Conservation (phyloP, 2,113 vertebrate genomes). For the Pithys albifrons region DNA sequence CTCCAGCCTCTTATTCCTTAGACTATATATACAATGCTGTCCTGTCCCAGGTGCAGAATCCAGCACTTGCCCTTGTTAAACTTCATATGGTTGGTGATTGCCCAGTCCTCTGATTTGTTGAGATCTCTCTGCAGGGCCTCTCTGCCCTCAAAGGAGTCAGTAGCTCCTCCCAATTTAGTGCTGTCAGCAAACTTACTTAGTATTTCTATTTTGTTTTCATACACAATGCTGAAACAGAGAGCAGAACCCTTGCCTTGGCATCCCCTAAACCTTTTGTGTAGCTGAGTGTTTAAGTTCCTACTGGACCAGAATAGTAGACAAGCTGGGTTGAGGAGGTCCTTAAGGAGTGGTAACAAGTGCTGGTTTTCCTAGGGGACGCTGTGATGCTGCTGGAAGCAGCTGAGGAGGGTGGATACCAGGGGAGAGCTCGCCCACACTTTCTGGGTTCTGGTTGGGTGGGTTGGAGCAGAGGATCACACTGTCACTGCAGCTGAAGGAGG, state of each 20-base stretch:
- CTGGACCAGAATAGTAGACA: background rate
- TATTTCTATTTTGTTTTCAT: background rate
- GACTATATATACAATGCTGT: background rate
- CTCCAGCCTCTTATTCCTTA: background rate
- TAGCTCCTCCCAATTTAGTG: background rate
- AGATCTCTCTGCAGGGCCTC: background rate
- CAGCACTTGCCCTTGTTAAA: accelerated
- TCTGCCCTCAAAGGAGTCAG: background rate
- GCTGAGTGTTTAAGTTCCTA: background rate
- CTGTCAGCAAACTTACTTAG: background rate
- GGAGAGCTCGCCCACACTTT: background rate
- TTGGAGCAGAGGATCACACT: background rate
- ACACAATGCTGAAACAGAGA: background rate
- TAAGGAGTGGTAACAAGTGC: background rate
- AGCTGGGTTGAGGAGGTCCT: background rate
- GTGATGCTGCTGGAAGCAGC: background rate
- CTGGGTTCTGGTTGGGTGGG: background rate
- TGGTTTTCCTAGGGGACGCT: background rate
- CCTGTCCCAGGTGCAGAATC: background rate
- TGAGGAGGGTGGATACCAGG: background rate
- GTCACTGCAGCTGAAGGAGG: background rate
- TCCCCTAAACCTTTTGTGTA: background rate
- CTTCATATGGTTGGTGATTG: background rate
- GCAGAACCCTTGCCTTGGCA: background rate
- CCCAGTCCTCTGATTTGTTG: background rate